Evolutionary conservation across 2,888 invertebrate species (phyloP).

Genomic region (Erebia epiphron): DNA sequence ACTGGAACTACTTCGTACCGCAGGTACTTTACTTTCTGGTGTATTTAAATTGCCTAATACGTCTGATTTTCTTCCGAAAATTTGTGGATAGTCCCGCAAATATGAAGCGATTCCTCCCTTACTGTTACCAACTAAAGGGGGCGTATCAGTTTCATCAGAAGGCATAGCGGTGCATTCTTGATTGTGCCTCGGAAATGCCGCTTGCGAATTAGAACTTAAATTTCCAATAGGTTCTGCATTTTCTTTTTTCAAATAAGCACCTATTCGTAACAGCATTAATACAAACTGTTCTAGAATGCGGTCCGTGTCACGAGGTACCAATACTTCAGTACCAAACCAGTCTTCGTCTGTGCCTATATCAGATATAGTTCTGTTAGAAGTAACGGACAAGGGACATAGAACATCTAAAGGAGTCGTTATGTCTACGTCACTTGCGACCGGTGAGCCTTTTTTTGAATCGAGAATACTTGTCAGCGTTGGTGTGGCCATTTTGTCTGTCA

Average conservation of each 20-base stretch:
- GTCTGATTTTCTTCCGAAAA: conserved; percentile 67
- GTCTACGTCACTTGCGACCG: conserved; percentile 49
- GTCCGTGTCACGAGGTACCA: conserved; percentile 66
- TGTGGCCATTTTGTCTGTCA: conserved; percentile 23
- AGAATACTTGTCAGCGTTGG: conserved; percentile 32
- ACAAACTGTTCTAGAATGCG: conserved; percentile 73
- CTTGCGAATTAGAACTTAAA: conserved; percentile 42
- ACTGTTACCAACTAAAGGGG: conserved; percentile 58
- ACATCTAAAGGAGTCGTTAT: conserved; percentile 44
- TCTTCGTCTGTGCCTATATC: conserved; percentile 65
- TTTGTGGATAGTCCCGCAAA: conserved; percentile 69
- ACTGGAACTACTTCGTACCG: conserved; percentile 18
- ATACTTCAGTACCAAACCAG: conserved; percentile 63
- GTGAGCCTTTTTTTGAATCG: conserved; percentile 35
- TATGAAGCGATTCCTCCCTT: conserved; percentile 63
- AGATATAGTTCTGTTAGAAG: conserved; percentile 50
- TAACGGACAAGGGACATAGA: conserved; percentile 45
- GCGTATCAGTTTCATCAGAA: conserved; percentile 57
- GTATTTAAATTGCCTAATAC: conserved; percentile 29
- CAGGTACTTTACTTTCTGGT: conserved; percentile 34
- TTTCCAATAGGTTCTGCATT: conserved; percentile 45
- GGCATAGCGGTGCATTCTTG: conserved; percentile 41
- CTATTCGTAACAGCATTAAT: conserved; percentile 67
- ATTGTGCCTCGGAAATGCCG: conserved; percentile 31
- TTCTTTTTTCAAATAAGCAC: conserved; percentile 56